Percentiles rank a stretch among this genome's conserved stretches.
phyloP scores from a whole-genome alignment of 2,113 vertebrate species.

The Lepus timidus region DNA sequence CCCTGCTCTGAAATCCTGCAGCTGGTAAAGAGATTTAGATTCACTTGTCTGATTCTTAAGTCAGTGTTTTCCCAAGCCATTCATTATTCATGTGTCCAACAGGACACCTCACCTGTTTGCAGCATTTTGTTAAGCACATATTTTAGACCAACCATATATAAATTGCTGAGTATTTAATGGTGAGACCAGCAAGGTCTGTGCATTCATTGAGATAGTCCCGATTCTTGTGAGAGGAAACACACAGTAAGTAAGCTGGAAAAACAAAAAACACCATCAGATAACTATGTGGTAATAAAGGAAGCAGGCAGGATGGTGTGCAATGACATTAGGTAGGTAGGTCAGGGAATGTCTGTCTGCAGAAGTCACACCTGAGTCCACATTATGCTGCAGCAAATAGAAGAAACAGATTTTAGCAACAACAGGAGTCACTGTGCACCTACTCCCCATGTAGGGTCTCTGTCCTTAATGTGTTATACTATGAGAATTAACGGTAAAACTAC shows the following conservation, averaged over 20 bases:
- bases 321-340: background rate
- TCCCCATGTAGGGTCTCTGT: no score
- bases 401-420: background rate
- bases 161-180: background rate
- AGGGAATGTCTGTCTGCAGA: background rate
- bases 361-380: background rate
- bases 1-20: background rate
- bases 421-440: no score
- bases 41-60: background rate
- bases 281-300: background rate
- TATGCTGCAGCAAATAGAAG: background rate
- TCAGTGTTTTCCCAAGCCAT: background rate
- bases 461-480: no score
- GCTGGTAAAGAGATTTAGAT: background rate
- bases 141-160: background rate
- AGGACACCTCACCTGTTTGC: background rate
- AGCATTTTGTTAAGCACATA: background rate
- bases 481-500: no score
- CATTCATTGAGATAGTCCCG: background rate
- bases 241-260: conserved; percentile 11
- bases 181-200: background rate
- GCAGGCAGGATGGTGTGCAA: background rate
- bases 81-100: background rate
- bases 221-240: background rate
- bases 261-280: background rate